These are phyloP conservation scores for Podabrus alpinus DNA, from an alignment of 2,888 invertebrate genomes.

Conservation along the genomic window DNA sequence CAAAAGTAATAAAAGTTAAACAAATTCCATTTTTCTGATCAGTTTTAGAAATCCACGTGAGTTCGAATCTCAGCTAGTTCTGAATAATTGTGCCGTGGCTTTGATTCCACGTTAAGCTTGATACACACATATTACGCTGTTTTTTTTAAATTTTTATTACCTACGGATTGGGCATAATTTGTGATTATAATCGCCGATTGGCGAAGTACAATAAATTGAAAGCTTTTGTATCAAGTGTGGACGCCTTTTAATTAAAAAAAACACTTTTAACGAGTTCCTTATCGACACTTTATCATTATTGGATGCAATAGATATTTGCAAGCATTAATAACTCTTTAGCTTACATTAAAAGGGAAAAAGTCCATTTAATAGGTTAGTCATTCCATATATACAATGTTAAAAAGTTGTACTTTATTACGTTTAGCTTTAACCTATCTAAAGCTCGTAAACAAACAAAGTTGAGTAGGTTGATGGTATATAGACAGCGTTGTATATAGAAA, in stretches of 20 bases:
- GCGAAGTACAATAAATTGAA: background rate
- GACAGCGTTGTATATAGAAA: constrained; percentile 21
- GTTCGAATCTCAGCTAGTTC: no score
- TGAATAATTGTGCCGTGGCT: no score
- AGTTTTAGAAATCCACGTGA: no score
- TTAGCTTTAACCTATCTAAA: constrained; percentile 28
- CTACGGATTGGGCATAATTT: no score
- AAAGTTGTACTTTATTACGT: constrained; percentile 15
- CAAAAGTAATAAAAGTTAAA: no score
- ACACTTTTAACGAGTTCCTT: background rate
- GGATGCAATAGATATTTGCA: background rate
- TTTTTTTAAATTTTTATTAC: no score
- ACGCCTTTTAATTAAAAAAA: background rate
- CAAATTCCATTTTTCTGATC: no score
- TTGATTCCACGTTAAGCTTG: no score
- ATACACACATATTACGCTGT: no score
- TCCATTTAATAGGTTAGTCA: background rate
- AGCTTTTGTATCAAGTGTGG: background rate
- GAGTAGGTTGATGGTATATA: constrained; percentile 32
- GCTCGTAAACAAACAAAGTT: constrained; percentile 32
- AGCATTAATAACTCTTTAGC: background rate
- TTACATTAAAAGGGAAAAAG: background rate
- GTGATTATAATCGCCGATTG: no score
- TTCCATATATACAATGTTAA: constrained; percentile 1
- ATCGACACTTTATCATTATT: background rate